Evolutionary conservation across 2,888 invertebrate genomes (phyloP).

Genomic region (Anoncus sp.): DNA sequence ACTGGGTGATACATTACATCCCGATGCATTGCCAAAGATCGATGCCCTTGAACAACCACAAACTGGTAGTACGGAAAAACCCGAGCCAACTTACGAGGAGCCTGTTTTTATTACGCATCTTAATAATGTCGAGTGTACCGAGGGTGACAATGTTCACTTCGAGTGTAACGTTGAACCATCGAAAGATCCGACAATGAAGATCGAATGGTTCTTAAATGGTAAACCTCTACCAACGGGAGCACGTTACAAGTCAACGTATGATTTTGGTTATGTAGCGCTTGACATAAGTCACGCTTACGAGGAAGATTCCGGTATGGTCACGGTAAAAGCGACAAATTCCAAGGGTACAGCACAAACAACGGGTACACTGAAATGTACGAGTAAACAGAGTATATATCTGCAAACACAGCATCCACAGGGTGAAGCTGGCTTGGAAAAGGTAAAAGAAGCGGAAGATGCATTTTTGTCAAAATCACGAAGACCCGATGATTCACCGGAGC

Average conservation of each 20-base stretch:
- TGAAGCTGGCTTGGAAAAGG: conserved; percentile 93
- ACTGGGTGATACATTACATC: conserved; percentile 94
- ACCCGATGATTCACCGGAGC: conserved; percentile 89
- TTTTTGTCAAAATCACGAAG: conserved; percentile 89
- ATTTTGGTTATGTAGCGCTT: conserved; percentile 97
- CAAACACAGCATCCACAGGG: conserved; percentile 99
- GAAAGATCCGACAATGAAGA: conserved; percentile 94
- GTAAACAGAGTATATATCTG: conserved; percentile 91
- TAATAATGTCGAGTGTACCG: conserved; percentile 94
- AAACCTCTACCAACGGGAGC: conserved; percentile 94
- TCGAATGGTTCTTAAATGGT: conserved; percentile 98
- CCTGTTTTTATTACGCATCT: conserved; percentile 96
- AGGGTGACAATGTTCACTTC: conserved; percentile 95
- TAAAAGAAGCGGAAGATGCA: conserved; percentile 95
- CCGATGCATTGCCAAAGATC: conserved; percentile 94
- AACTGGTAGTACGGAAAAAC: conserved; percentile 87
- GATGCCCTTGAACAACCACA: conserved; percentile 93
- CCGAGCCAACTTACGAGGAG: conserved; percentile 92
- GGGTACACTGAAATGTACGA: conserved; percentile 93
- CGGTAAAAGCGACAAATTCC: conserved; percentile 94
- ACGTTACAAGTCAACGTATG: conserved; percentile 96
- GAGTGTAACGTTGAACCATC: conserved; percentile 97
- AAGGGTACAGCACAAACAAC: conserved; percentile 96
- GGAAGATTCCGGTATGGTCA: conserved; percentile 96
- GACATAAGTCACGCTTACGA: conserved; percentile 95